phyloP scores from a whole-genome alignment of 1,140 invertebrate genomes.

The Lycorma delicatula region DNA sequence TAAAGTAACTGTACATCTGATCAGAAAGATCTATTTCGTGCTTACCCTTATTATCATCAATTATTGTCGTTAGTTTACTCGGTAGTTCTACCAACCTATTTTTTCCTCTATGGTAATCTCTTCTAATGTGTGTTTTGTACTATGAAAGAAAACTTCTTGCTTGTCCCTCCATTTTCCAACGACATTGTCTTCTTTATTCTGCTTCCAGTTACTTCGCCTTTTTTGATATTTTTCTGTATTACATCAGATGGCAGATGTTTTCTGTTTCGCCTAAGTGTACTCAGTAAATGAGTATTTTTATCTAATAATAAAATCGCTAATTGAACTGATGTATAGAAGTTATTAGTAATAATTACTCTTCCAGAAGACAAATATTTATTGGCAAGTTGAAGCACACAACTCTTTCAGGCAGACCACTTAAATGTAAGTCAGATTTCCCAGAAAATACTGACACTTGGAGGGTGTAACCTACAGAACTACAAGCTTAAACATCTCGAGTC shows the following conservation, averaged over 20 bases:
- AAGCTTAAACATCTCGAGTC: slow-evolving; percentile 37
- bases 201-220: slow-evolving; percentile 14
- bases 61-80: slow-evolving; percentile 34
- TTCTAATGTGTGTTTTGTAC: slow-evolving; percentile 19
- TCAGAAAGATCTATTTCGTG: not conserved
- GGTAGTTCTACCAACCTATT: slow-evolving; percentile 41
- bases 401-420: not conserved
- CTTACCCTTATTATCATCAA: slow-evolving; percentile 34
- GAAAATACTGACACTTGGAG: slow-evolving; percentile 28
- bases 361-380: slow-evolving; percentile 18
- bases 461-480: slow-evolving; percentile 27
- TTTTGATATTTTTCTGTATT: slow-evolving; percentile 8
- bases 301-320: slow-evolving; percentile 22
- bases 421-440: slow-evolving; percentile 15
- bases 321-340: slow-evolving; percentile 27
- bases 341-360: slow-evolving; percentile 28
- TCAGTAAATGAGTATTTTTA: slow-evolving; percentile 18
- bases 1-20: not conserved
- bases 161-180: slow-evolving; percentile 13
- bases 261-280: slow-evolving; percentile 17
- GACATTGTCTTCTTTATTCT: slow-evolving; percentile 2
- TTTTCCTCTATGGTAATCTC: slow-evolving; percentile 33
- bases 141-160: slow-evolving; percentile 7
- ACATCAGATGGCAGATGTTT: slow-evolving; percentile 10
- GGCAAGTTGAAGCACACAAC: slow-evolving; percentile 18